These are phyloP conservation scores for Gallinago stenura DNA, from an alignment of 2,797 vertebrate genomes.

Conservation along the genomic window DNA sequence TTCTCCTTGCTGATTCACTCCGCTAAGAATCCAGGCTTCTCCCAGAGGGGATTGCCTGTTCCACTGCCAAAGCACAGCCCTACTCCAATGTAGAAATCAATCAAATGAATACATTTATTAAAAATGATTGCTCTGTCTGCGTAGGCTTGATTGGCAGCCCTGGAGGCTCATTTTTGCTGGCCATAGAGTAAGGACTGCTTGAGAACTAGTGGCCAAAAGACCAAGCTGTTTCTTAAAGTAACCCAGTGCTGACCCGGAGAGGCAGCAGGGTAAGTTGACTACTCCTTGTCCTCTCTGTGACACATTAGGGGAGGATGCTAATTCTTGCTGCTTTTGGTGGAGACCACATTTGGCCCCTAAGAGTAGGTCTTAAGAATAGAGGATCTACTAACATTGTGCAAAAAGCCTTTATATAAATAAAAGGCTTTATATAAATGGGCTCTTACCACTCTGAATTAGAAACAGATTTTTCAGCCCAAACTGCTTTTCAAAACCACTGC, in stretches of 20 bases:
- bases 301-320: background rate
- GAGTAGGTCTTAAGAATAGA: background rate
- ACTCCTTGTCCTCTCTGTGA: background rate
- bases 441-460: background rate
- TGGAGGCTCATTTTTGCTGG: background rate
- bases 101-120: slow-evolving; percentile 4
- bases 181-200: background rate
- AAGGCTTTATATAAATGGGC: background rate
- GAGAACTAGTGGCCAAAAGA: background rate
- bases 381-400: background rate
- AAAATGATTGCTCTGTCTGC: background rate
- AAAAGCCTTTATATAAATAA: background rate
- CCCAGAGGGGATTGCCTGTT: background rate
- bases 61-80: slow-evolving; percentile 21
- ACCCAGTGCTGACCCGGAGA: background rate
- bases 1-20: background rate
- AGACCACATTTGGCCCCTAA: background rate
- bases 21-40: slow-evolving; percentile 1
- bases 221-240: background rate
- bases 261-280: background rate
- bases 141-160: background rate
- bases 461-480: background rate
- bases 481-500: background rate
- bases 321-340: background rate
- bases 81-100: slow-evolving; percentile 4